Conservation (phyloP, 2,888 invertebrate species). For the Anthoptus insignis region DNA sequence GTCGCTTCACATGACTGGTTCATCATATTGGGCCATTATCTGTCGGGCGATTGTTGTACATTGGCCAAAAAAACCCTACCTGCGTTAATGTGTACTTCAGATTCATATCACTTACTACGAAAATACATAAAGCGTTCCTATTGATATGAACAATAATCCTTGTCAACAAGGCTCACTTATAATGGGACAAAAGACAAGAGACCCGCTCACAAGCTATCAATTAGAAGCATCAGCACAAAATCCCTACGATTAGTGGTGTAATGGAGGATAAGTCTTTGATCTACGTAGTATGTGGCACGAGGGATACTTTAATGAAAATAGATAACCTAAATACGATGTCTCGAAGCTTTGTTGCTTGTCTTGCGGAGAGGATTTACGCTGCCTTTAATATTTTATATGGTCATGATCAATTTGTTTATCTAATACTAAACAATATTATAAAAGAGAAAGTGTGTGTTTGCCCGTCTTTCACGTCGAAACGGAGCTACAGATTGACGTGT, state of each 20-base stretch:
- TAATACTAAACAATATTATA: no score
- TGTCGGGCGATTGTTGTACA: no score
- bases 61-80: no score
- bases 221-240: constrained; percentile 75
- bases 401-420: no score
- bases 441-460: no score
- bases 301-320: constrained; percentile 31
- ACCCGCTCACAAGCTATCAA: constrained; percentile 69
- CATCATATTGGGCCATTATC: no score
- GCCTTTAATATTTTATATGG: no score
- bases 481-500: no score
- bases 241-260: constrained; percentile 80
- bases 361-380: background rate
- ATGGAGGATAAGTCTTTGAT: constrained; percentile 74
- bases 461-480: no score
- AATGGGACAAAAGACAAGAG: constrained; percentile 56
- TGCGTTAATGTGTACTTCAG: background rate
- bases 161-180: constrained; percentile 35
- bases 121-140: background rate
- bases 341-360: constrained; percentile 24
- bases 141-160: background rate
- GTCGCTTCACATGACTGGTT: no score
- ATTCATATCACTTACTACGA: no score
- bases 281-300: constrained; percentile 53
- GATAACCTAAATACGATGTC: constrained; percentile 21